Base-by-base conservation (phyloP, 2,113 vertebrate species). In the Urocolius indicus region DNA sequence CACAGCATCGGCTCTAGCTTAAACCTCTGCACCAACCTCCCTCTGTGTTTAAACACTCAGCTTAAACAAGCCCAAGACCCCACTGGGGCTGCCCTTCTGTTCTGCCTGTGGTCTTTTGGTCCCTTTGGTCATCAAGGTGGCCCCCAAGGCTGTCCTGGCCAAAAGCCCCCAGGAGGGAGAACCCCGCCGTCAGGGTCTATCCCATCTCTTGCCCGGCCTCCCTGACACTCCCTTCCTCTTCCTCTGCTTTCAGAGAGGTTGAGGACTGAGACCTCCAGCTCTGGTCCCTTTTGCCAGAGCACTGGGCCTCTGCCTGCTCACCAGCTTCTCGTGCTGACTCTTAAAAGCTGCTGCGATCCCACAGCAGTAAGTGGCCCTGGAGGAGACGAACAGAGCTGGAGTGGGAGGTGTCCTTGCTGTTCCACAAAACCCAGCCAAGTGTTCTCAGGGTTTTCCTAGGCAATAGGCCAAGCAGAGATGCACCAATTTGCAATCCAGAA, bases 371-470 rank as follows among this genome's bases (percentile, higher is more conserved):
- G n/a, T 26, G 16, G 67, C 79, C 51, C 51, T 34, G 45, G 17
- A 58, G 77, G 88, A 36, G n/a, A 14, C 0, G 1, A 68, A 49
- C 46, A 10, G 52, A 62, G 82, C 52, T 41, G 48, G 54, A 74
- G 62, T 9, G 0, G 6, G 2, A 61, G 48, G 38, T 22, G 75
- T 76, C 68, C 65, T n/a, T 41, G 36, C 38, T 62, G 75, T 22
- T 77, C 89, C 76, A 77, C 20, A 0, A 17, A 55, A 14, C 36
- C 16, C 19, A 1, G 89, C 85, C 93, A 92, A 94, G 75, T 63
- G 46, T 48, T 62, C 29, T 32, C 71, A 92, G 93, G 85, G 93
- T 82, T 89, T 86, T 68, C 81, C 76, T n/a, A 92, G 81, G 76
- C 90, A 86, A 72, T n/a, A 67, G 89, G 85, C 93, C 89, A 89